These are phyloP conservation scores for Synergus laeviventris DNA, from an alignment of 2,888 invertebrate species.

Conservation along the genomic window DNA sequence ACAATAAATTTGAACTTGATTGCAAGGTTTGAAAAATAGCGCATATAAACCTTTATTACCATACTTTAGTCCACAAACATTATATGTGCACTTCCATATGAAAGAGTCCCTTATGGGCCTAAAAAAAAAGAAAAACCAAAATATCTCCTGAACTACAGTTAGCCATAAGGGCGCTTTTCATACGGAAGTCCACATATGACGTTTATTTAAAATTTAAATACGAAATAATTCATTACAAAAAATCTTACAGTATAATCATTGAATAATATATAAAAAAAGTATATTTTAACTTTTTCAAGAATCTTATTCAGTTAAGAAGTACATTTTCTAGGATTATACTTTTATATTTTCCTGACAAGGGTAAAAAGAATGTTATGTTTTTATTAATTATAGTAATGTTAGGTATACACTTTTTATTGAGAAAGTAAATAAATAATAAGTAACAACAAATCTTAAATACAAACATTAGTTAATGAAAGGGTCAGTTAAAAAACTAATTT, in stretches of 20 bases:
- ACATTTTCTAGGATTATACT: background rate
- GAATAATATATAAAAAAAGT: background rate
- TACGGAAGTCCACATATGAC: no score
- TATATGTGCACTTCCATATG: background rate
- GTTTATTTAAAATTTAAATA: background rate
- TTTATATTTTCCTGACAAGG: background rate
- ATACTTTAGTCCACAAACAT: constrained; percentile 43
- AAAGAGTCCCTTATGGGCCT: background rate
- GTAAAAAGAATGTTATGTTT: background rate
- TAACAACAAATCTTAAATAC: no score
- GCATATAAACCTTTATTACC: constrained; percentile 34
- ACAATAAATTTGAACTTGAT: background rate
- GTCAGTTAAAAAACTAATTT: background rate
- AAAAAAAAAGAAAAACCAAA: no score
- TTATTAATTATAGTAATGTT: no score
- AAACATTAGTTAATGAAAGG: background rate
- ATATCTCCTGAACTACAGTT: no score
- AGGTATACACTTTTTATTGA: background rate
- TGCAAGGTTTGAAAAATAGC: background rate
- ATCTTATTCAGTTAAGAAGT: background rate
- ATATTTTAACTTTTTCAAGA: background rate
- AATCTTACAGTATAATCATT: background rate
- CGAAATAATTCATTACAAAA: background rate
- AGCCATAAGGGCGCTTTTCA: no score
- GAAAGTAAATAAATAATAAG: background rate